These are phyloP conservation scores for Physeter macrocephalus DNA, from an alignment of 2,113 vertebrate species.

Conservation along the genomic window DNA sequence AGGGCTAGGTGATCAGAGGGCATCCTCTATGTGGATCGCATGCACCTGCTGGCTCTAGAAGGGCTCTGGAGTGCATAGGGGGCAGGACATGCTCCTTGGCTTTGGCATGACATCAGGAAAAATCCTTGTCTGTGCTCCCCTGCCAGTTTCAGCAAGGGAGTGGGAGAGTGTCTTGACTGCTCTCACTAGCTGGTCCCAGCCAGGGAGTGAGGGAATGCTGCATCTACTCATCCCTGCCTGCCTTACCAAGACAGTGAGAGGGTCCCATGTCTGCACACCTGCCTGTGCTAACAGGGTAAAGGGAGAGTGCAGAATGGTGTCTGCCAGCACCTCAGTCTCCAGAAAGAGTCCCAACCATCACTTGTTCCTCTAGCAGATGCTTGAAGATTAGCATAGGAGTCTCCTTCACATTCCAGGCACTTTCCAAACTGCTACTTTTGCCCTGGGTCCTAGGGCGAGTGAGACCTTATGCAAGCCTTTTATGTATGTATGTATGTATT, in stretches of 20 bases:
- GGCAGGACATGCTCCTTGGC: background rate
- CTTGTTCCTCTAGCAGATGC: background rate
- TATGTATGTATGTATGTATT: background rate
- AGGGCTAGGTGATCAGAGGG: background rate
- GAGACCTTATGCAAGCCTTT: background rate
- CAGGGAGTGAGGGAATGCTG: background rate
- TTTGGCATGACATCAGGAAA: background rate
- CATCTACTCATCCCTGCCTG: background rate
- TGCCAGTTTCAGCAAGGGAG: background rate
- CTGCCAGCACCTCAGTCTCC: background rate
- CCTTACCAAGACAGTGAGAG: background rate
- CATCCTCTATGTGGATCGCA: background rate
- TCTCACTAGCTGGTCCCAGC: background rate
- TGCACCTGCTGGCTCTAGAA: background rate
- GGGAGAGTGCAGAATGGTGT: background rate
- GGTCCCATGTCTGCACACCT: background rate
- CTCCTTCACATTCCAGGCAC: background rate
- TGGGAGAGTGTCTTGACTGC: background rate
- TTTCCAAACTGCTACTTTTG: background rate
- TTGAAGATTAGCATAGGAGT: background rate
- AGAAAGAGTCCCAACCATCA: accelerated
- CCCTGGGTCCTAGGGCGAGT: background rate
- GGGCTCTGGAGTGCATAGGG: background rate
- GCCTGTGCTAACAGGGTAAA: background rate
- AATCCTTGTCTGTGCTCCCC: background rate